A percentile compares a stretch with the other conserved stretches of the same genome.
These are phyloP conservation scores for Serrognathus titanus DNA, from an alignment of 2,888 invertebrate species.

Conservation along the genomic window DNA sequence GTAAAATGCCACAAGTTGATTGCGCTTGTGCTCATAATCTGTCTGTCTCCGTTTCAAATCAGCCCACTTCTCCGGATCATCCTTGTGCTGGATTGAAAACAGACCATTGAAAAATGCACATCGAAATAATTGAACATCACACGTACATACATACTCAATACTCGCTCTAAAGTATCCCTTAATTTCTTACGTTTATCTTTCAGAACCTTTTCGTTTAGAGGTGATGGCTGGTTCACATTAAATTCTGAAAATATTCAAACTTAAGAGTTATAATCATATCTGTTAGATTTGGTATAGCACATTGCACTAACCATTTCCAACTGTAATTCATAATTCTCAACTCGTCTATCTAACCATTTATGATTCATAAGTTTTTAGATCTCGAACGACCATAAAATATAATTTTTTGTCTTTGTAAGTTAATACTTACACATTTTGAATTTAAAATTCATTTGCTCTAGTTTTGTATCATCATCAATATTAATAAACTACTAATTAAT, in stretches of 20 bases:
- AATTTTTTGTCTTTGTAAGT: no score
- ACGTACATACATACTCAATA: constrained; percentile 93
- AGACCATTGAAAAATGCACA: background rate
- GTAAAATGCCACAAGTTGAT: constrained; percentile 85
- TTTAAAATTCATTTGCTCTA: no score
- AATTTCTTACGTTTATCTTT: constrained; percentile 95
- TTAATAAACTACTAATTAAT: no score
- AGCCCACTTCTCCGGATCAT: constrained; percentile 91
- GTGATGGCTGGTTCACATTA: constrained; percentile 91
- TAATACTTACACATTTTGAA: no score
- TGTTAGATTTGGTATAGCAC: no score
- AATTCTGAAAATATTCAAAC: constrained; percentile 64
- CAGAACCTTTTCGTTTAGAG: constrained; percentile 92
- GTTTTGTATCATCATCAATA: no score
- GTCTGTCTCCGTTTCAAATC: constrained; percentile 87
- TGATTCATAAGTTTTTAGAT: no score
- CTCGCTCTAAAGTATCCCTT: constrained; percentile 90
- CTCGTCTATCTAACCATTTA: no score
- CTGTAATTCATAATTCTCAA: no score
- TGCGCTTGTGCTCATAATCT: constrained; percentile 87
- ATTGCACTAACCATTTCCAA: no score
- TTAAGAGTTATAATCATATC: background rate
- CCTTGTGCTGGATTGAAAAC: constrained; percentile 71
- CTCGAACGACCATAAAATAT: no score
- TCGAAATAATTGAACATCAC: constrained; percentile 27